phyloP scores from a whole-genome alignment of 2,888 invertebrate species.

The Hypomecis atomaria region DNA sequence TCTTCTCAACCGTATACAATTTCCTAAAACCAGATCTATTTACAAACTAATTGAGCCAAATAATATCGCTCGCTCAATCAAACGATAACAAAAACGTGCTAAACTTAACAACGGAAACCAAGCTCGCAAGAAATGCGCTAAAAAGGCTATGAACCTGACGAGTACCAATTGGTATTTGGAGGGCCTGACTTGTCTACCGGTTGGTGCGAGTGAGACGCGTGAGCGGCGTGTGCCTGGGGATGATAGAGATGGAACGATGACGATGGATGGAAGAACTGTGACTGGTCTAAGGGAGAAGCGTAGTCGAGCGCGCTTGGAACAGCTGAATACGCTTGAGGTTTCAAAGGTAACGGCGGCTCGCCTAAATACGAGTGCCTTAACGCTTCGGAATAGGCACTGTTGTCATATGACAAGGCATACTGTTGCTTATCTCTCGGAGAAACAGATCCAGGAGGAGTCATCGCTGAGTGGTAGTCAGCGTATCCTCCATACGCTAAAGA shows the following conservation, averaged over 20 bases:
- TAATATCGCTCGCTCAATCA: constrained; percentile 36
- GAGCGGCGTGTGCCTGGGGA: constrained; percentile 82
- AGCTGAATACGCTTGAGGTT: constrained; percentile 95
- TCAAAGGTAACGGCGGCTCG: constrained; percentile 88
- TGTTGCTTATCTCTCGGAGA: constrained; percentile 95
- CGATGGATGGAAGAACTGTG: constrained; percentile 92
- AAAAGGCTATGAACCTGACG: constrained; percentile 89
- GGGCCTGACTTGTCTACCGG: constrained; percentile 86
- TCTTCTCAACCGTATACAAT: constrained; percentile 70
- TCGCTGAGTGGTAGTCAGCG: constrained; percentile 95
- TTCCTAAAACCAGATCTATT: constrained; percentile 48
- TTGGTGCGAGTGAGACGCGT: constrained; percentile 76
- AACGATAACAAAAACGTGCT: constrained; percentile 54
- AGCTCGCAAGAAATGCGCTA: constrained; percentile 41
- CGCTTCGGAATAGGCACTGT: constrained; percentile 87
- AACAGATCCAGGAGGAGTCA: constrained; percentile 99
- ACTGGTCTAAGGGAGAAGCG: constrained; percentile 89
- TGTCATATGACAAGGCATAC: constrained; percentile 79
- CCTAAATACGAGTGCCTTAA: constrained; percentile 83
- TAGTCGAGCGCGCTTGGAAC: constrained; percentile 88
- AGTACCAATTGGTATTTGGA: constrained; percentile 91
- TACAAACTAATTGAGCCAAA: constrained; percentile 57
- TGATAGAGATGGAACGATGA: constrained; percentile 96
- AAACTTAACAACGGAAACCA: constrained; percentile 54
- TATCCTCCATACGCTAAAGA: constrained; percentile 85